A percentile compares a stretch with the other conserved stretches of the same genome.
These are phyloP conservation scores for Rugalucina vietnamica DNA, from an alignment of 2,888 invertebrate genomes.

Conservation along the genomic window DNA sequence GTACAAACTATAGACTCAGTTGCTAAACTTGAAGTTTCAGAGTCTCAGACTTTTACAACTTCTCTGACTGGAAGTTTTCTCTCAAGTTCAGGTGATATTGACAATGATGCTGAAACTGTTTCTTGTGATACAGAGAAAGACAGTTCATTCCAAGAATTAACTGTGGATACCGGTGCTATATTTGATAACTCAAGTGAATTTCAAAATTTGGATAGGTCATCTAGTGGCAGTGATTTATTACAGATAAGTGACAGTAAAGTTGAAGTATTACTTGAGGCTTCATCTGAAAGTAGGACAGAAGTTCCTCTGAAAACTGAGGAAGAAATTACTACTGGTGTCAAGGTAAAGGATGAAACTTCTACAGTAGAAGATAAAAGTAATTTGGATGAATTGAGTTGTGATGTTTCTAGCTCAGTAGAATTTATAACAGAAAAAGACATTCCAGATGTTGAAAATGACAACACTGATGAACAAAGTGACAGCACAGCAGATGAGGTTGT, in stretches of 20 bases:
- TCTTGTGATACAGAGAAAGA: not conserved
- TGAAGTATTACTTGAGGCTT: not conserved
- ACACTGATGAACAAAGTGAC: not conserved
- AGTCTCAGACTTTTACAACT: not conserved
- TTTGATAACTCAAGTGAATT: not conserved
- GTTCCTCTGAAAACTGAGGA: not conserved
- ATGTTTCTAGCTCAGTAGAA: conserved; percentile 62
- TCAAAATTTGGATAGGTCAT: not conserved
- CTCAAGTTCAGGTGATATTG: not conserved
- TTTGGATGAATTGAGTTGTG: not conserved
- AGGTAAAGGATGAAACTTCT: not conserved
- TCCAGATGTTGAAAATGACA: conserved; percentile 18
- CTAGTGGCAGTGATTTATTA: conserved; percentile 1
- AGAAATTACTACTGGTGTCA: not conserved
- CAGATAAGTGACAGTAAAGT: not conserved
- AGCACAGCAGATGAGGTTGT: not conserved
- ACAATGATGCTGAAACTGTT: not conserved
- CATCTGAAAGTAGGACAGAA: not conserved
- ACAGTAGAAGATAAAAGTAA: not conserved
- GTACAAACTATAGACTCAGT: not conserved
- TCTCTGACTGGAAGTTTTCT: not conserved
- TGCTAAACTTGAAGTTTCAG: conserved; percentile 24
- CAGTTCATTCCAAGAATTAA: conserved; percentile 45
- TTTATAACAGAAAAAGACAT: conserved; percentile 56
- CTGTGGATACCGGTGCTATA: conserved; percentile 6